phyloP scores from a whole-genome alignment of 1,140 invertebrate species.

The Zaprionus vittiger region DNA sequence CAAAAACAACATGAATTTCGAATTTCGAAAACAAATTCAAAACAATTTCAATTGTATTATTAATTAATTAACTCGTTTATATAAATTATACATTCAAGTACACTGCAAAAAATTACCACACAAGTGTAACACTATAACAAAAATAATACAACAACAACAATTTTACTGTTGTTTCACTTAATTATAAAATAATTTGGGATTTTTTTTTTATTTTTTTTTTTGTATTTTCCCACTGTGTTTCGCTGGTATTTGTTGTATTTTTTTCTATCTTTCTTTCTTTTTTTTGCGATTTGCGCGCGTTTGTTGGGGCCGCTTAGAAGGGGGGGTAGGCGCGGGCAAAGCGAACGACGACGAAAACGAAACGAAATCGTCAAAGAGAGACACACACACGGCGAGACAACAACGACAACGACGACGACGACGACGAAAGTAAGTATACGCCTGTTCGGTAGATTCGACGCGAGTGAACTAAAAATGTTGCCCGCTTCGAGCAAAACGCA shows the following conservation, averaged over 20 bases:
- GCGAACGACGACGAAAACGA: conserved; percentile 44
- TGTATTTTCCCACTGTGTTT: conserved; percentile 47
- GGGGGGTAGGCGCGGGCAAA: conserved; percentile 6
- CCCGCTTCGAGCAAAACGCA: conserved; percentile 57
- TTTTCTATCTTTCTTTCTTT: conserved; percentile 16
- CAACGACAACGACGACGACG: conserved; percentile 41
- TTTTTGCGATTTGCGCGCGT: conserved; percentile 32
- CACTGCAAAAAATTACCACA: conserved; percentile 8
- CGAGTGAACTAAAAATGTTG: conserved; percentile 66
- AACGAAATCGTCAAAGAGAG: conserved; percentile 37
- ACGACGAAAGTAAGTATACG: conserved; percentile 72
- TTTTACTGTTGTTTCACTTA: conserved; percentile 38
- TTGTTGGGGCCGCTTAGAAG: not conserved
- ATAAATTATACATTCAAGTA: not conserved
- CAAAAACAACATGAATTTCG: not conserved
- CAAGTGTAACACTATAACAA: conserved; percentile 12
- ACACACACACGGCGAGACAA: conserved; percentile 16
- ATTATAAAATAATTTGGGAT: conserved; percentile 29
- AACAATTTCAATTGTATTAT: conserved; percentile 4
- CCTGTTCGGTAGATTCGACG: conserved; percentile 78
- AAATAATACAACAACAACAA: not conserved
- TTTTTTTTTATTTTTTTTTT: not conserved
- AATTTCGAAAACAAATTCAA: conserved; percentile 7
- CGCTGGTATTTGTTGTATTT: conserved; percentile 26
- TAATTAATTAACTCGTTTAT: conserved; percentile 3